Evolutionary conservation across 2,888 invertebrate species (phyloP), one percentile per base, ranked within the genome.

Genomic region (Coecobrya sp.): DNA sequence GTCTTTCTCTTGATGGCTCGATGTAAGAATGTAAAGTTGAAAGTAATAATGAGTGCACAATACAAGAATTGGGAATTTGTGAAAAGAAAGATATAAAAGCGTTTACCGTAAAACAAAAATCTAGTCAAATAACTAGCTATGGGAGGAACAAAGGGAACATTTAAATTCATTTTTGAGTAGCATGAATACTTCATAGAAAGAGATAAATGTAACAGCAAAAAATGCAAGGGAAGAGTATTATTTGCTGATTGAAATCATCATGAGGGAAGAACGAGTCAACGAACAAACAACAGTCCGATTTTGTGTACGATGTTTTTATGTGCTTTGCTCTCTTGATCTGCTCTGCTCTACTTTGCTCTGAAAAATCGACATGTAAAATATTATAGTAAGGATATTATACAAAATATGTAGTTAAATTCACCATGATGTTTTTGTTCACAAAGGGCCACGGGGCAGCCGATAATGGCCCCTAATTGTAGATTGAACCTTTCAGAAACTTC

Each of bases 391-490:
- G 3, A 22, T 19, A 62, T 22, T 19, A 62, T 3, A 25, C 13
- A 68, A 27, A 68, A 68, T 27, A 27, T 27, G 4, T 30, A 25
- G 7, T 45, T 0, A 19, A 42, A 59, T 79, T 22, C 89, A 82
- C 68, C 65, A 68, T 59, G 65, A 87, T 76, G 59, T 42, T 86
- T 86, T 91, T 82, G 49, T 62, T 91, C 79, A 36, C 10, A 49
- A 65, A 84, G 85, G 86, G 90, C 90, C 90, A 91, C 55, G 85
- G 93, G 93, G 86, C 87, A 91, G 62, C 90, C 73, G 88, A 93
- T 93, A 93, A 93, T 93, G 91, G 91, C 68, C 73, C 91, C 86
- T 93, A 93, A 93, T 93, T 93, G 93, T 91, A 91, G 90, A 91
- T 76, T 91, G 65, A 79, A 86, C 85, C 89, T 89, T 89, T 89